Base-by-base conservation (phyloP, 2,888 invertebrate genomes). In the Ormyrus pomaceus region DNA sequence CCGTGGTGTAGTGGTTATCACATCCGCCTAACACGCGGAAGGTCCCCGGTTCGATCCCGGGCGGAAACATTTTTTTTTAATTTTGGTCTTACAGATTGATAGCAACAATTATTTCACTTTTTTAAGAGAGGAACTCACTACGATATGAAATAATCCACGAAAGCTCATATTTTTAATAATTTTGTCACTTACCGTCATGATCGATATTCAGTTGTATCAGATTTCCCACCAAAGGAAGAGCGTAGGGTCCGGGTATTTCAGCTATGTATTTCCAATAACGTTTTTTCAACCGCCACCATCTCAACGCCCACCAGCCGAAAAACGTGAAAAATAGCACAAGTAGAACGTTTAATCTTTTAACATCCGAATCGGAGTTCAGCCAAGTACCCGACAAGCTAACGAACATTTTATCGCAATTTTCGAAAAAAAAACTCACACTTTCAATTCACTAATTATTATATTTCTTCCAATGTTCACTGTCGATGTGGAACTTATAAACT, bases 1-100 rank as follows among this genome's bases (percentile, higher is more conserved):
- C 34, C 34, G 34, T 34, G 34, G 34, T 34, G 95, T 95, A 95
- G 95, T 94, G 95, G 95, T 95, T 95, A 95, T 95, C 95, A 95
- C 95, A 95, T 95, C 95, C 95, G 95, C 95, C 95, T 95, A 95
- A 95, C 95, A 95, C 95, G 95, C 95, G 95, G 95, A 95, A 95
- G 95, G 95, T 93, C 95, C 95, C 95, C 95, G 95, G 95, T 95
- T 95, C 95, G 95, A 95, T 94, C 95, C 95, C 95, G 95, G 95
- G 95, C 95, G 95, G 94, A 95, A 95, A 95, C 95, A 95, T 87
- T 83, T 91, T 91, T 90, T 85, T 34, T 34, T 0, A 34, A 4
- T 34, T 34, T 34, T 34, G 34, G 4, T 19, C 19, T 19, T 1
- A 19, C 1, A 19, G 19, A 19, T 19, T 19, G 19, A 19, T 2